phyloP scores from a whole-genome alignment of 2,113 vertebrate genomes.

The Crotalus helleri region DNA sequence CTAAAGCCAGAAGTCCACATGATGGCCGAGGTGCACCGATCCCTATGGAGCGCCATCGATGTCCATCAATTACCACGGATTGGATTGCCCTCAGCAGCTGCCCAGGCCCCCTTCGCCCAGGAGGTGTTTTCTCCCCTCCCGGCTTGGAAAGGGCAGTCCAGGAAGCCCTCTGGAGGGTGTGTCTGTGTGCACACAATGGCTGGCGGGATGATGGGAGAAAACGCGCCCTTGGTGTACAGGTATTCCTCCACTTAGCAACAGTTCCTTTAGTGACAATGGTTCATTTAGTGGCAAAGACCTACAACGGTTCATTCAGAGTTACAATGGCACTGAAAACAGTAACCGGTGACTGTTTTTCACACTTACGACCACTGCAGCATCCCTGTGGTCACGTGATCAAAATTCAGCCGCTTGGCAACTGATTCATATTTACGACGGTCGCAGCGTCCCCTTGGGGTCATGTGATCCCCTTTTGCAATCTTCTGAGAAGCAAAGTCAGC shows the following conservation, averaged over 20 bases:
- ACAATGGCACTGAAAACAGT: too few relatives aligned
- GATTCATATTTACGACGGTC: background rate
- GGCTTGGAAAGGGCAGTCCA: background rate
- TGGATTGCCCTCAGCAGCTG: background rate
- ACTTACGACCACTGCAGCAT: too few relatives aligned
- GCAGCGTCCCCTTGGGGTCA: too few relatives aligned
- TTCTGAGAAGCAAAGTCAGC: too few relatives aligned
- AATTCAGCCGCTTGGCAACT: background rate
- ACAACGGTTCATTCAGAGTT: background rate
- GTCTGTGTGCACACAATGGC: background rate
- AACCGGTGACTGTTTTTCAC: too few relatives aligned
- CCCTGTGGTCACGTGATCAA: background rate
- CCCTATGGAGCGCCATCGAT: background rate
- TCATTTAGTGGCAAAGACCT: too few relatives aligned
- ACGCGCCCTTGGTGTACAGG: too few relatives aligned
- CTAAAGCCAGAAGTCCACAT: background rate
- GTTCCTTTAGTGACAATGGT: background rate
- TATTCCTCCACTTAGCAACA: background rate
- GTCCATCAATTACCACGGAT: background rate
- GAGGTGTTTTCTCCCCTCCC: background rate
- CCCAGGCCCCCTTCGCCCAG: background rate
- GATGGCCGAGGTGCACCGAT: background rate
- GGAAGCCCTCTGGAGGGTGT: background rate
- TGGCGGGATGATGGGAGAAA: background rate
- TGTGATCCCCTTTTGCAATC: too few relatives aligned